A percentile compares a stretch with the other conserved stretches of the same genome.
These are phyloP conservation scores for human DNA, from an alignment of 2,113 vertebrate species.

Conservation along the genomic window GRCh38 chr9:15767501-15768000, in stretches of 20 bases:
- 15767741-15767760: not conserved
- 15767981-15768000: too few species aligned
- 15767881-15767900: too few species aligned
- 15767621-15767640: not conserved
- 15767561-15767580: not conserved
- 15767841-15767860: too few species aligned
- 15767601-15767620: not conserved
- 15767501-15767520: not conserved
- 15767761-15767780: not conserved
- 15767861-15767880: too few species aligned
- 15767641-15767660: not conserved
- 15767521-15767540: not conserved
- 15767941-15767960: too few species aligned
- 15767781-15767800: not conserved
- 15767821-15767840: too few species aligned
- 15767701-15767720: not conserved
- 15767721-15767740: not conserved
- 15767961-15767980: too few species aligned
- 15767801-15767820: too few species aligned
- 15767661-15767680: not conserved
- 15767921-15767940: too few species aligned
- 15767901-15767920: too few species aligned
- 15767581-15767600: not conserved
- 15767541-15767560: not conserved
- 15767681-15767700: not conserved